Percentiles rank a stretch among this genome's conserved stretches.
These are phyloP conservation scores for Drosophila multiciliata DNA, from an alignment of 2,888 invertebrate species.

Conservation along the genomic window DNA sequence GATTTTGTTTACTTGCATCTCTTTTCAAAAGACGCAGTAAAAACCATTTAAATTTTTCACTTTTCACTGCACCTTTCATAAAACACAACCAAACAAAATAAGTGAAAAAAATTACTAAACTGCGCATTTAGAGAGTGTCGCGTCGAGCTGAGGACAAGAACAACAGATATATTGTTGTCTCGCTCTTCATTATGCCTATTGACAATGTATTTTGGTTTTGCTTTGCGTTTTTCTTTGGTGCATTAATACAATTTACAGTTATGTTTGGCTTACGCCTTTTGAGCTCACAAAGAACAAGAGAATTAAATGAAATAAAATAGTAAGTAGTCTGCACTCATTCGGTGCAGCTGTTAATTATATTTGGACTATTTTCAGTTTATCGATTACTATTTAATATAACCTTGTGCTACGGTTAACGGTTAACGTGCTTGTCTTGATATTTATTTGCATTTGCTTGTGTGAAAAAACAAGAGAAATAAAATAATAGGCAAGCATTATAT, in stretches of 20 bases:
- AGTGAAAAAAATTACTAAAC: not conserved
- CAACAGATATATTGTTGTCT: not conserved
- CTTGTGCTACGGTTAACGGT: too few species aligned
- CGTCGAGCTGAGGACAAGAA: not conserved
- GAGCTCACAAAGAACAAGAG: not conserved
- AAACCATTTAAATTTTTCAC: not conserved
- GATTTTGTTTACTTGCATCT: slow-evolving; percentile 1
- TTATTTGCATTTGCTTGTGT: not conserved
- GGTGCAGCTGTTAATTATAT: too few species aligned
- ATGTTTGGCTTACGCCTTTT: not conserved
- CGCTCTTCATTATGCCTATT: not conserved
- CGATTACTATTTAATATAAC: too few species aligned
- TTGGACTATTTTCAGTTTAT: too few species aligned
- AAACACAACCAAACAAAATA: not conserved
- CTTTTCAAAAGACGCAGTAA: slow-evolving; percentile 1
- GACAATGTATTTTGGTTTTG: not conserved
- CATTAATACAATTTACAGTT: not conserved
- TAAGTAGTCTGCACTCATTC: too few species aligned
- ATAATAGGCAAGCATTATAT: not conserved
- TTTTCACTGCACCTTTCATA: not conserved
- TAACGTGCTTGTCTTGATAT: not conserved
- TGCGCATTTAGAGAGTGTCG: not conserved
- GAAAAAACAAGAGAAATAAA: not conserved
- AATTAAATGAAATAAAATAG: too few species aligned
- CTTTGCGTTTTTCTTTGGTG: not conserved